phyloP scores from a whole-genome alignment of 2,888 invertebrate species.

The Agapostemon virescens region DNA sequence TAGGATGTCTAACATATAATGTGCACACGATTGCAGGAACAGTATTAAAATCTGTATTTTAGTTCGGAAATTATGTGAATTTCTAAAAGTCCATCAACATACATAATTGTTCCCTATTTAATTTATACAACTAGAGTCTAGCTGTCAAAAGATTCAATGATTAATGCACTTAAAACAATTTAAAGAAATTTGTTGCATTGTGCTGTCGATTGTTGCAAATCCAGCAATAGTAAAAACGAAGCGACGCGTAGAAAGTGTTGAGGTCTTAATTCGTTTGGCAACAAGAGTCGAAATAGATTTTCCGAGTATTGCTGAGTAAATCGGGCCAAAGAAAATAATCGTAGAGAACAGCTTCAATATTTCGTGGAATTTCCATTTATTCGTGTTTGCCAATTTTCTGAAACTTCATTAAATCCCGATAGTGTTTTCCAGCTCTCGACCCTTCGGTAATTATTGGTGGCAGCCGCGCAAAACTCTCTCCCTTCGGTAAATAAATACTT shows the following conservation, averaged over 20 bases:
- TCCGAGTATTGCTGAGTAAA: neutral
- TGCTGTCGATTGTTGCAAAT: neutral
- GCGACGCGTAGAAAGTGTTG: neutral
- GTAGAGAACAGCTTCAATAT: neutral
- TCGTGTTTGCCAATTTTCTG: constrained; percentile 1
- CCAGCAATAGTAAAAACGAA: neutral
- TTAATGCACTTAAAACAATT: too few relatives aligned
- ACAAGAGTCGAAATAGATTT: neutral
- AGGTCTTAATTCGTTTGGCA: neutral
- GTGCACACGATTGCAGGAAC: neutral
- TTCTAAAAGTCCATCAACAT: too few relatives aligned
- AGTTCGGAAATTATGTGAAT: too few relatives aligned
- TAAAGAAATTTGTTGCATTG: too few relatives aligned
- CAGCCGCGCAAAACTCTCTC: neutral
- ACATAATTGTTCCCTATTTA: too few relatives aligned
- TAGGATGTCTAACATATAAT: neutral
- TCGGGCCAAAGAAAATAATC: neutral
- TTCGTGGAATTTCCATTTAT: neutral
- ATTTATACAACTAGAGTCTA: neutral
- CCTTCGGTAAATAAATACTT: constrained; percentile 6
- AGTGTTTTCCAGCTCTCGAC: neutral
- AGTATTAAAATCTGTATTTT: too few relatives aligned
- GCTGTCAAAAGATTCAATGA: too few relatives aligned
- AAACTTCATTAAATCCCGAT: constrained; percentile 14
- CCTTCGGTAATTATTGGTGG: neutral